Percentiles rank a stretch among this genome's conserved stretches.
Evolutionary conservation across 2,888 invertebrate genomes (phyloP).

Genomic region (Leucoptera coffeella): DNA sequence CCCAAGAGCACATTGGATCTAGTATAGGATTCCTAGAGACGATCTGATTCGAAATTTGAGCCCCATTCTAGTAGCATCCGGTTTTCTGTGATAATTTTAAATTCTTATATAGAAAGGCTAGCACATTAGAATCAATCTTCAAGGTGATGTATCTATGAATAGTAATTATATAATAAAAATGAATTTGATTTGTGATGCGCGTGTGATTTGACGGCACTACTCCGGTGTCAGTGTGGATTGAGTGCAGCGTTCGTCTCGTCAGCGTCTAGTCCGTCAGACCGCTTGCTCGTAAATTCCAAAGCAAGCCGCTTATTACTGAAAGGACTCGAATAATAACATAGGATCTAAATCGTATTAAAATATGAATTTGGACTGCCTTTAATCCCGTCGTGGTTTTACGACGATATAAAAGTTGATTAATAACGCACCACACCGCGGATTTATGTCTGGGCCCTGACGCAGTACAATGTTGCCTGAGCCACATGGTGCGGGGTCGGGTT

Average conservation of each 20-base stretch:
- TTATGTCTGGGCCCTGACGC: slow-evolving; percentile 14
- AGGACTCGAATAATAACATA: slow-evolving; percentile 36
- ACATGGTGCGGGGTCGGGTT: slow-evolving; percentile 24
- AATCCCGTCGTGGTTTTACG: slow-evolving; percentile 44
- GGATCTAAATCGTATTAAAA: slow-evolving; percentile 49
- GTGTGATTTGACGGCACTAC: too few relatives aligned
- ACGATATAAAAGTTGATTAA: slow-evolving; percentile 46
- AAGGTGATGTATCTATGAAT: too few relatives aligned
- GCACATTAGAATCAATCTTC: slow-evolving; percentile 10
- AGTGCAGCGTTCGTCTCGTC: slow-evolving; percentile 27
- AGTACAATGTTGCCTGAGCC: slow-evolving; percentile 36
- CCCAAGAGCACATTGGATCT: slow-evolving; percentile 31
- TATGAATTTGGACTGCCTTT: slow-evolving; percentile 46
- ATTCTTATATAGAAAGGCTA: too few relatives aligned
- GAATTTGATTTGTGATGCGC: too few relatives aligned
- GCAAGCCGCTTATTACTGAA: slow-evolving; percentile 28
- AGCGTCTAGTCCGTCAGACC: slow-evolving; percentile 24
- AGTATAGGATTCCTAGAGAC: slow-evolving; percentile 15
- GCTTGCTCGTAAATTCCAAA: slow-evolving; percentile 41
- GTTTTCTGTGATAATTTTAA: too few relatives aligned
- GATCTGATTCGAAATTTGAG: slow-evolving; percentile 25
- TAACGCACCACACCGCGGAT: slow-evolving; percentile 18
- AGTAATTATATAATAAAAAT: too few relatives aligned
- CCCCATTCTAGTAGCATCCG: slow-evolving; percentile 4
- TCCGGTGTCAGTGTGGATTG: too few relatives aligned